Evolutionary conservation across 2,888 invertebrate genomes (phyloP), one percentile per base, ranked within the genome.

Genomic region (Caenorhabditis angaria): DNA sequence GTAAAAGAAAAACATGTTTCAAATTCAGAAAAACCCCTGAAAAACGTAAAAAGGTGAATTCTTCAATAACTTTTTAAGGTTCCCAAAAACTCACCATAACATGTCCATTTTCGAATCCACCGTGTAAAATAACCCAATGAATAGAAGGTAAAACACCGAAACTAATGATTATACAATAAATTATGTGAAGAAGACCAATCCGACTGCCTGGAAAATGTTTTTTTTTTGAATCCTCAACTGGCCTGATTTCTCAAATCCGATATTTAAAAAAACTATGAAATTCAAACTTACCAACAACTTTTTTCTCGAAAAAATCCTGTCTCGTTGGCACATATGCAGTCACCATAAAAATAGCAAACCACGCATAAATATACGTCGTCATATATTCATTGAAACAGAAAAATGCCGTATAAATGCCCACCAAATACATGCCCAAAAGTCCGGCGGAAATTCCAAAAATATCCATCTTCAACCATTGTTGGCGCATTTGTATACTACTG

Each of bases 391-490:
- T 60, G 61, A 94, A 92, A 89, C 96, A 97, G 93, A 95, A 95
- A 89, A 95, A 97, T 14, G 95, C 95, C 88, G 95, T 95, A 89
- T 97, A 95, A 78, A 97, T 93, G 63, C 95, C 96, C 28, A 95
- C 94, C 76, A 95, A 92, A 89, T 96, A 97, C 88, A 96, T 95
- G 64, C 95, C 95, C 60, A 96, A 91, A 78, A 97, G 90, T 41
- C 95, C 95, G 60, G 95, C 90, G 18, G 95, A 94, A 75, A 97
- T 95, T 22, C 97, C 97, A 85, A 95, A 93, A 66, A 97, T 91
- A 88, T 97, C 97, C 87, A 93, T 93, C 82, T 93, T 93, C 51
- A 97, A 90, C 90, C 94, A 96, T 78, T 92, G 91, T 88, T 93
- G 91, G 89, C 93, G 94, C 81, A 93, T 93, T 82, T 91, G 90